A percentile compares a stretch with the other conserved stretches of the same genome.
These are phyloP conservation scores for Ophion ventricosus DNA, from an alignment of 2,888 invertebrate species.

Conservation along the genomic window DNA sequence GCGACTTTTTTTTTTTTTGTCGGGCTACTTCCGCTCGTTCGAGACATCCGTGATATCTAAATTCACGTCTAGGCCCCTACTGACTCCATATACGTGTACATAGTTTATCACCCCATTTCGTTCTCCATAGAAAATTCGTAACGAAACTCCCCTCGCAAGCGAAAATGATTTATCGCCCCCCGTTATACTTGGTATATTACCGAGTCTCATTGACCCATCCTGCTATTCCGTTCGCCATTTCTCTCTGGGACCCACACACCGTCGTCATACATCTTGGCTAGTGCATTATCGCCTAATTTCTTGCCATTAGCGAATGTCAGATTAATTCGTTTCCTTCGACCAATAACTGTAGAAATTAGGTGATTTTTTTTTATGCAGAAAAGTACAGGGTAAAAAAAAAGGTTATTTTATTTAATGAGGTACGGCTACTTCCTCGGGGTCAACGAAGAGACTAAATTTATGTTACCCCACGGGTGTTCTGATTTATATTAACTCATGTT, in stretches of 20 bases:
- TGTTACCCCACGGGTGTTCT: too few species aligned
- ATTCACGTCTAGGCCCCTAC: slow-evolving; percentile 68
- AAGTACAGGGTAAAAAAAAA: too few species aligned
- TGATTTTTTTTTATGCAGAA: too few species aligned
- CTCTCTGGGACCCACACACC: neutral
- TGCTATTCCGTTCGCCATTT: slow-evolving; percentile 35
- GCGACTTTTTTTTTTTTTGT: slow-evolving; percentile 75
- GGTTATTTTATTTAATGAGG: neutral
- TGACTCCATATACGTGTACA: neutral
- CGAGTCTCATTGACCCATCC: slow-evolving; percentile 51
- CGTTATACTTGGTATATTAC: slow-evolving; percentile 43
- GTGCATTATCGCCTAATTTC: slow-evolving; percentile 32
- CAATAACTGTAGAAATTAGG: too few species aligned
- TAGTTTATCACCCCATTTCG: slow-evolving; percentile 52
- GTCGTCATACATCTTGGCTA: slow-evolving; percentile 1
- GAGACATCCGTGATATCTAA: slow-evolving; percentile 76
- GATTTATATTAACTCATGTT: too few species aligned
- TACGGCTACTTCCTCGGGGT: too few species aligned
- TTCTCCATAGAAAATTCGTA: slow-evolving; percentile 68
- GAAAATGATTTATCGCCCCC: slow-evolving; percentile 60
- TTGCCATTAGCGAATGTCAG: neutral
- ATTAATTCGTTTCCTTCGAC: too few species aligned
- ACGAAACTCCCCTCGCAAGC: slow-evolving; percentile 73
- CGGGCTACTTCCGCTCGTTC: slow-evolving; percentile 58
- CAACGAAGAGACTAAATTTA: too few species aligned